Evolutionary conservation across 2,888 invertebrate genomes (phyloP).

Genomic region (Macrosiphum euphorbiae): DNA sequence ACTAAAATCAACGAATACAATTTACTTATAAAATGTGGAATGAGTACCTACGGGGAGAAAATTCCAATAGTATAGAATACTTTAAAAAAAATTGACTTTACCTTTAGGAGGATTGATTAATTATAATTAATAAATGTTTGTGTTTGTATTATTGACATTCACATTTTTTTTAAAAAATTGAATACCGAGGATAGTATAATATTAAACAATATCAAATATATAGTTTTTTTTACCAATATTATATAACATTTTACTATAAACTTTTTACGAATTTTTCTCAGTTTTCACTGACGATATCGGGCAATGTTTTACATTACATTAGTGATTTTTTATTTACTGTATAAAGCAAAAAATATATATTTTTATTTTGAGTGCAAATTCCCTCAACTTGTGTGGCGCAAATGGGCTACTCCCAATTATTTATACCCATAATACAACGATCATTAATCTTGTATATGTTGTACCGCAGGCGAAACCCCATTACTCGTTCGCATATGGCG

Average conservation of each 20-base stretch:
- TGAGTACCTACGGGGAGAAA: not conserved
- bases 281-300: not conserved
- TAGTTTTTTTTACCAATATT: not conserved
- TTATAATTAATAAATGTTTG: not conserved
- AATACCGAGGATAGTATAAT: not conserved
- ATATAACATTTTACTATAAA: not conserved
- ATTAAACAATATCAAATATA: not conserved
- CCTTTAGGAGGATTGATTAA: not conserved
- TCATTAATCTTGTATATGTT: not conserved
- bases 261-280: not conserved
- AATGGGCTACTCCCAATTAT: too few species aligned
- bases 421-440: not conserved
- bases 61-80: not conserved
- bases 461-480: constrained; percentile 78
- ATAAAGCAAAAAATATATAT: too few species aligned
- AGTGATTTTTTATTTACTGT: not conserved
- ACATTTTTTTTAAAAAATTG: not conserved
- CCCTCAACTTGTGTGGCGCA: too few species aligned
- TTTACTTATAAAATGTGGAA: not conserved
- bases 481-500: constrained; percentile 82
- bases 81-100: not conserved
- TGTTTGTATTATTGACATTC: not conserved
- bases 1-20: too few species aligned
- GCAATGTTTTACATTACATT: not conserved
- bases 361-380: not conserved